These are phyloP conservation scores for Diorhabda sublineata DNA, from an alignment of 1,140 invertebrate genomes.

Conservation along the genomic window DNA sequence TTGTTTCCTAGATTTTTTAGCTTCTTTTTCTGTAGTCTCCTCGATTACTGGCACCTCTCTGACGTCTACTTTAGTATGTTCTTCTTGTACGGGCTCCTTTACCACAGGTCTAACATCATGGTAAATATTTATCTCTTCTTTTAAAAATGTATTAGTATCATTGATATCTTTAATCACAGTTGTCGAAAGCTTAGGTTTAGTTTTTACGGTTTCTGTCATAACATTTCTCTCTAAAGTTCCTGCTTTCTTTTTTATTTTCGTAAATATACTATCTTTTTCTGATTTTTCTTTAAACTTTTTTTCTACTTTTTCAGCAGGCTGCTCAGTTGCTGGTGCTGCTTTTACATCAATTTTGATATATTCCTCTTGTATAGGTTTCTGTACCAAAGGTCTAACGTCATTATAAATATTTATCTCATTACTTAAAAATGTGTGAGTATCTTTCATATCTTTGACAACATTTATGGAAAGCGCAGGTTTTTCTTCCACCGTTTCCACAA, in stretches of 20 bases:
- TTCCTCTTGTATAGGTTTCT: neutral
- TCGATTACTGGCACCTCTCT: neutral
- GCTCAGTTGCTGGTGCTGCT: neutral
- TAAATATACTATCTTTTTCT: conserved; percentile 13
- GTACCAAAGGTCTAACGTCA: conserved; percentile 16
- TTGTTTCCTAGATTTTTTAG: conserved; percentile 10
- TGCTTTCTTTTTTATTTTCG: conserved; percentile 22
- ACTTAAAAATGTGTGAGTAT: conserved; percentile 22
- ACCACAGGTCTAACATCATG: conserved; percentile 15
- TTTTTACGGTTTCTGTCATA: neutral
- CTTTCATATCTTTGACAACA: conserved; percentile 14
- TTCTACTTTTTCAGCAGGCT: neutral
- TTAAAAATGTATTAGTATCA: conserved; percentile 8
- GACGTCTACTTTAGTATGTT: neutral
- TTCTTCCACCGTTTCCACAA: neutral
- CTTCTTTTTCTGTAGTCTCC: neutral
- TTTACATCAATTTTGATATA: neutral
- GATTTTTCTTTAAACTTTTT: neutral
- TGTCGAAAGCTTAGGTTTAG: neutral
- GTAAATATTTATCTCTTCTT: conserved; percentile 16
- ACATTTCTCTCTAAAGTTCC: conserved; percentile 5
- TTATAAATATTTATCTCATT: conserved; percentile 24
- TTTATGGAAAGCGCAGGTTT: conserved; percentile 1
- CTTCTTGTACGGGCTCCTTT: neutral
- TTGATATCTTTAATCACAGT: neutral